These are phyloP conservation scores for Cryptocephalus moraei DNA, from an alignment of 2,888 invertebrate genomes.

Conservation along the genomic window DNA sequence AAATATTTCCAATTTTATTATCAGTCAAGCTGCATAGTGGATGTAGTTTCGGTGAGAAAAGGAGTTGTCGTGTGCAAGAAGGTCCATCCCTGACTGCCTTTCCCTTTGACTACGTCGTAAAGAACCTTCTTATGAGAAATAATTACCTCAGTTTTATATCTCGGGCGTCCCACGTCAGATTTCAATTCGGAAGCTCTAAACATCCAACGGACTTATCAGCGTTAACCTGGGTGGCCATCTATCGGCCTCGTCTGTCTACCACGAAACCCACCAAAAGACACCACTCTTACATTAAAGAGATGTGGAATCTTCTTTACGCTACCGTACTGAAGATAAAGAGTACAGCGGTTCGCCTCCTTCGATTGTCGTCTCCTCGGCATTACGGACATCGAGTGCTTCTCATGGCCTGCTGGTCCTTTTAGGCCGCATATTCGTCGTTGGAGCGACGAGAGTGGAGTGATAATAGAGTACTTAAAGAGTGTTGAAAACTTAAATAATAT, in stretches of 20 bases:
- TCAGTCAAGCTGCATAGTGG: too few relatives aligned
- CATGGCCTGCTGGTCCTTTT: slow-evolving; percentile 29
- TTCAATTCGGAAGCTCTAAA: neutral
- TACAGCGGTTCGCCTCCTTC: slow-evolving; percentile 21
- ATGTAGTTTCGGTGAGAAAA: too few relatives aligned
- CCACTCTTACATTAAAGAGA: slow-evolving; percentile 35
- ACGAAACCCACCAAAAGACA: slow-evolving; percentile 29
- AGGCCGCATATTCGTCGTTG: slow-evolving; percentile 17
- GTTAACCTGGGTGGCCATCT: slow-evolving; percentile 34
- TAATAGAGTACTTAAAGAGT: slow-evolving; percentile 37
- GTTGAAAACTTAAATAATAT: slow-evolving; percentile 37
- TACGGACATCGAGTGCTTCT: slow-evolving; percentile 9
- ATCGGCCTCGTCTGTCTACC: slow-evolving; percentile 22
- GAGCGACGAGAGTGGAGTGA: slow-evolving; percentile 27
- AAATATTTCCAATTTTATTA: too few relatives aligned
- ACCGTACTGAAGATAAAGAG: slow-evolving; percentile 38
- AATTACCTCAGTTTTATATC: too few relatives aligned
- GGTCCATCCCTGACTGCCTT: too few relatives aligned
- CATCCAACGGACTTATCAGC: slow-evolving; percentile 2
- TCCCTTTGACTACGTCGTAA: too few relatives aligned
- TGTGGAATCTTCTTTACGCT: slow-evolving; percentile 32
- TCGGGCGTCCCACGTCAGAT: too few relatives aligned
- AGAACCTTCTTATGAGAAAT: too few relatives aligned
- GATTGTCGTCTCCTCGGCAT: slow-evolving; percentile 4
- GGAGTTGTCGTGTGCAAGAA: too few relatives aligned